Percentiles rank a stretch among this genome's conserved stretches.
phyloP scores from a whole-genome alignment of 2,113 vertebrate species.

The Phrynosoma blainvillii region DNA sequence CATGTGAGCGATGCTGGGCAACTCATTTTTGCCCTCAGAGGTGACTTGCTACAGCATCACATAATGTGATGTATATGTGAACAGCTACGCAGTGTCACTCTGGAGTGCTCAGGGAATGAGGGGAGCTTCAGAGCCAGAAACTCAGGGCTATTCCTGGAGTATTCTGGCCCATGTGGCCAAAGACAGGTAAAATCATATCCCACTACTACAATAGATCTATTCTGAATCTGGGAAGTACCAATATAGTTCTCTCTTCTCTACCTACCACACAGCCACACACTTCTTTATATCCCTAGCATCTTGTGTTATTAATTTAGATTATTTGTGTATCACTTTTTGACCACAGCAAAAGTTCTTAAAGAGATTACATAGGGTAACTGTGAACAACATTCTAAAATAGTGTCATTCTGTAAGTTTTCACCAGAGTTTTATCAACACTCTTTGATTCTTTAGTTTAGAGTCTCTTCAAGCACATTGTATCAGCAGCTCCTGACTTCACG shows the following conservation, averaged over 20 bases:
- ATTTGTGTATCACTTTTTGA: background rate
- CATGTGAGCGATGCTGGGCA: too few relatives aligned
- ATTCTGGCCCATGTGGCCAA: too few relatives aligned
- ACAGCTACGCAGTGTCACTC: too few relatives aligned
- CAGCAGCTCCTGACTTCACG: too few relatives aligned
- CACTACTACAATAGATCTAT: too few relatives aligned
- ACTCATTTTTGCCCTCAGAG: too few relatives aligned
- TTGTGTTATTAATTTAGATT: background rate
- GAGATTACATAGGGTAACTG: background rate
- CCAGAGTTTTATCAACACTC: background rate
- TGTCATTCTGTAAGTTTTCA: background rate
- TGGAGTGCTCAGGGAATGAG: too few relatives aligned
- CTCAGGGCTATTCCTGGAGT: too few relatives aligned
- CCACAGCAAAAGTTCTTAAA: background rate
- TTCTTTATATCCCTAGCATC: background rate
- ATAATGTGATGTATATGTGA: too few relatives aligned
- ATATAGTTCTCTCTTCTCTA: background rate
- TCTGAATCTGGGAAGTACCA: background rate
- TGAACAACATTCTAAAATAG: background rate
- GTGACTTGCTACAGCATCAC: too few relatives aligned
- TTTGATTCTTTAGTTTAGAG: background rate
- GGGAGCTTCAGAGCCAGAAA: too few relatives aligned
- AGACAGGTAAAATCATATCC: too few relatives aligned
- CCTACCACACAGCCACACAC: background rate
- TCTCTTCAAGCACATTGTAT: background rate